Base-by-base conservation (phyloP, 2,113 vertebrate genomes). In the Cairina moschata region DNA sequence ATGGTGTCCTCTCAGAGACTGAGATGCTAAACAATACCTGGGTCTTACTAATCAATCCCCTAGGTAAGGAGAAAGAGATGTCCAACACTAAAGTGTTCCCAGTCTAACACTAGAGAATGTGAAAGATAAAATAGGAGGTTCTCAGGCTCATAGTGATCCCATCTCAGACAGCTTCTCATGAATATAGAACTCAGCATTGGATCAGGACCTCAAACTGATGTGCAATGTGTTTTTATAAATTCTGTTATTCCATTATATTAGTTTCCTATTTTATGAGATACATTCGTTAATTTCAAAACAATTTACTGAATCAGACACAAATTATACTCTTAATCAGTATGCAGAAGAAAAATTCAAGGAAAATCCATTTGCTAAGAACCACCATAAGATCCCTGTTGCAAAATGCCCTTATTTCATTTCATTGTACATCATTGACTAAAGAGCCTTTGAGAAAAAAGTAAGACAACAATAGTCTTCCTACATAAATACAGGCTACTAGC, bases 381-480 rank as follows among this genome's bases (percentile, higher is more conserved):
- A 46, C n/a, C 40, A 0, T 56, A 75, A 50, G 40, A 34, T 38
- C 46, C 82, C 46, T 75, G 52, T 31, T 48, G 31, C 32, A 86
- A 90, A 6, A 82, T 38, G 56, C 8, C 10, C 16, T 83, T 88
- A 83, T 87, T 93, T 96, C 83, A 79, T 91, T 91, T 90, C 75
- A 82, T 44, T 75, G 16, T 86, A 63, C 66, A 66, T 77, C 88
- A 83, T 68, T 95, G 91, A 90, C 75, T 95, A 62, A 40, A 86
- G 62, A 29, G 86, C 54, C 67, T 76, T 91, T 71, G 83, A 96
- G 92, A 86, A 95, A 95, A 95, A 97, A 93, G 40, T 52, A 95
- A 93, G 90, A 95, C 95, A 83, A 79, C 15, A 79, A 8, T 21
- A 91, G 23, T 15, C 6, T 75, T 22, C 72, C 80, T 88, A 13